These are phyloP conservation scores for Trilocha varians DNA, from an alignment of 2,888 invertebrate genomes.

Conservation along the genomic window DNA sequence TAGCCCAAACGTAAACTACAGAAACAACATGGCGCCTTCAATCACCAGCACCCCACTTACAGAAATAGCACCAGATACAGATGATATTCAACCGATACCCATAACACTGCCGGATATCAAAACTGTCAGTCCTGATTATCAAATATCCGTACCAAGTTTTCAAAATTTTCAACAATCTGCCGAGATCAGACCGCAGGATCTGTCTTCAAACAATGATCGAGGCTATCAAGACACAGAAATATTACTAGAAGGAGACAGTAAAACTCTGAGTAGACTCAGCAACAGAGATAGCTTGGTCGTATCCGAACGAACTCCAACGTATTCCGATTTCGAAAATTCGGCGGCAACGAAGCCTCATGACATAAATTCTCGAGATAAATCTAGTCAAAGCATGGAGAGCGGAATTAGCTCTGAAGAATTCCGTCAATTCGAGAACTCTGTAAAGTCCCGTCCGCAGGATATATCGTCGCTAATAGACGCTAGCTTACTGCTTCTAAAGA, in stretches of 20 bases:
- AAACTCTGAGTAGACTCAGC: constrained; percentile 29
- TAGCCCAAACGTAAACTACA: constrained; percentile 39
- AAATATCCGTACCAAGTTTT: constrained; percentile 34
- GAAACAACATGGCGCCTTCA: constrained; percentile 36
- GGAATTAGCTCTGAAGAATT: constrained; percentile 47
- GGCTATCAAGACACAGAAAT: constrained; percentile 27
- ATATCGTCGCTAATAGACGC: constrained; percentile 45
- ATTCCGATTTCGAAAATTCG: constrained; percentile 49
- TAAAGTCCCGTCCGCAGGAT: constrained; percentile 45
- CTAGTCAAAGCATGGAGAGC: constrained; percentile 41
- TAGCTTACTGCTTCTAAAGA: constrained; percentile 39
- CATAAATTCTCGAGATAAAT: constrained; percentile 28
- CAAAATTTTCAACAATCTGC: constrained; percentile 43
- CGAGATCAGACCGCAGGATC: constrained; percentile 46
- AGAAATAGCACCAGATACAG: constrained; percentile 17
- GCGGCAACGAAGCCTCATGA: constrained; percentile 45
- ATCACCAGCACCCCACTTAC: constrained; percentile 55
- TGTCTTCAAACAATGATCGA: constrained; percentile 28
- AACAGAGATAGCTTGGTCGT: constrained; percentile 27
- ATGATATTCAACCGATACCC: constrained; percentile 28
- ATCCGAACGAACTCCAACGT: constrained; percentile 35
- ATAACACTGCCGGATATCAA: constrained; percentile 28
- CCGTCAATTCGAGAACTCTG: constrained; percentile 42
- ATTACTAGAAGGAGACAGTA: constrained; percentile 36
- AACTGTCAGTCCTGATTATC: constrained; percentile 21